Evolutionary conservation across 2,888 invertebrate genomes (phyloP), one percentile per base, ranked within the genome.

Genomic region (Barypeithes pellucidus): DNA sequence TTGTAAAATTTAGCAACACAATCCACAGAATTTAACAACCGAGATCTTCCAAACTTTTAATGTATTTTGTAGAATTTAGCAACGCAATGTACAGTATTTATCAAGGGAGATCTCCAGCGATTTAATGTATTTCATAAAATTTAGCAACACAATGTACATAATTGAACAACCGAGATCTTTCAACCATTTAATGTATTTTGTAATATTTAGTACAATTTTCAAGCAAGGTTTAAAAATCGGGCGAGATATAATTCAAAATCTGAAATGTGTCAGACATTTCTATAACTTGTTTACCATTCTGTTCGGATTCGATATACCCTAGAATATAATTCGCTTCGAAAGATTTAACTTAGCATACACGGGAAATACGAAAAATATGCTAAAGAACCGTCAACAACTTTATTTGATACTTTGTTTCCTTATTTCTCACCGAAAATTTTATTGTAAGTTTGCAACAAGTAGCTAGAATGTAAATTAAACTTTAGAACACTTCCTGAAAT

Each of bases 351-450:
- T 47, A 63, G 63, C 62, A 61, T 67, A 62, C 63, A 60, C 70
- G 54, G 74, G 76, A 50, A 62, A 67, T 72, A 62, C n/a, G 72
- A 45, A 67, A 62, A 72, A 72, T 72, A 72, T 72, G 72, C 41
- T 66, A 72, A 72, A 61, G 65, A 72, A 67, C 62, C 67, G 62
- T 67, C 67, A 65, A 47, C 39, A 72, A 67, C 62, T 79, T 76
- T 79, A 79, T 79, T 79, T 77, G 79, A 79, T 77, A 80, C 80
- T 77, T 77, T 77, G 76, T 79, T 77, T 79, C 72, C 67, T 75
- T 76, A 74, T 71, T 75, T 59, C 63, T 75, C 71, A 57, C 71
- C 72, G 77, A 77, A 77, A 78, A 77, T 54, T 78, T 78, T 78
- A 78, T 78, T 77, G 76, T 76, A 72, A 60, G 65, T 68, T 75